These are phyloP conservation scores for Centruroides vittatus DNA, from an alignment of 1,140 invertebrate genomes.

Conservation along the genomic window DNA sequence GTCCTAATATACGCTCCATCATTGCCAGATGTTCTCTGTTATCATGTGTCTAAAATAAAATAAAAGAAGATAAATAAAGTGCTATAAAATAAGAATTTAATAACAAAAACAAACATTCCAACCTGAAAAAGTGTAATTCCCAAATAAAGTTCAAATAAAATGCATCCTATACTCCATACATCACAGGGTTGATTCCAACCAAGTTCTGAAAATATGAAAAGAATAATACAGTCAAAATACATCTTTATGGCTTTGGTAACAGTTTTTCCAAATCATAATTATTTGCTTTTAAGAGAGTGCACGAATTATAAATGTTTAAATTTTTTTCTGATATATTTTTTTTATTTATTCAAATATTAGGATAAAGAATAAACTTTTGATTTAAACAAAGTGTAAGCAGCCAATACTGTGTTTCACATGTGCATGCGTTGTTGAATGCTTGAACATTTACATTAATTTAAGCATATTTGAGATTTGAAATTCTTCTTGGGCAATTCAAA, in stretches of 20 bases:
- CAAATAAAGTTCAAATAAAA: conserved; percentile 96
- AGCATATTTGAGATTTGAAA: too few relatives aligned
- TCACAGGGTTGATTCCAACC: conserved; percentile 99
- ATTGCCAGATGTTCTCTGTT: conserved; percentile 98
- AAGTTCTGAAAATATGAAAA: conserved; percentile 48
- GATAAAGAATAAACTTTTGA: too few relatives aligned
- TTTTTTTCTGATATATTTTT: too few relatives aligned
- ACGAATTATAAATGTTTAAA: too few relatives aligned
- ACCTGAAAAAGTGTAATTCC: conserved; percentile 90
- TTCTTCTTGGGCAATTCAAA: too few relatives aligned
- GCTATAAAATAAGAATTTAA: background rate
- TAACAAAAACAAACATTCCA: conserved; percentile 3
- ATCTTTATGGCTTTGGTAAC: background rate
- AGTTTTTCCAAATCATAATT: background rate
- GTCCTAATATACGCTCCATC: conserved; percentile 97
- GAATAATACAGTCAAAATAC: background rate
- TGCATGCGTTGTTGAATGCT: too few relatives aligned
- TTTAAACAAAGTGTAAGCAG: too few relatives aligned
- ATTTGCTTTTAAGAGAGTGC: too few relatives aligned
- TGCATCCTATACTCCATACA: conserved; percentile 99
- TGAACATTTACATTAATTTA: too few relatives aligned
- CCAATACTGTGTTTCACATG: too few relatives aligned
- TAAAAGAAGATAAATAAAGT: background rate
- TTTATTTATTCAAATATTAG: too few relatives aligned
- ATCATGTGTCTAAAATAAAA: conserved; percentile 72